Evolutionary conservation across 2,888 invertebrate species (phyloP).

Genomic region (Galerucella calmariensis): DNA sequence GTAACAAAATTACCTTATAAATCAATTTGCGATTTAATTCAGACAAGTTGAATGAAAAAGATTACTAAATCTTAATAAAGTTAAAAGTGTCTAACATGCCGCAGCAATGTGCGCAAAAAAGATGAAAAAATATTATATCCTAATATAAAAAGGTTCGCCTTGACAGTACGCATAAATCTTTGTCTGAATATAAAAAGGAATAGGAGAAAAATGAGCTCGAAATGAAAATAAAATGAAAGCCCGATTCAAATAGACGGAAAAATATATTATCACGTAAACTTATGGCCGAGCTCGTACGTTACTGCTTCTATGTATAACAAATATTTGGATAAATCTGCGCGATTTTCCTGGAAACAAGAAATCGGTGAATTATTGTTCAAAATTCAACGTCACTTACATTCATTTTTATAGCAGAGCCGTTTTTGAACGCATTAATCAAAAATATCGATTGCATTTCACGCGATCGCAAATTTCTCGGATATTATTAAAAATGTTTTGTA

Average conservation of each 20-base stretch:
- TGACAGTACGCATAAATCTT: conserved; percentile 65
- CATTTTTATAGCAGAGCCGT: too few relatives aligned
- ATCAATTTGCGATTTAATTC: conserved; percentile 54
- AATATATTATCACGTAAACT: conserved; percentile 62
- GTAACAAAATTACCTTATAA: conserved; percentile 44
- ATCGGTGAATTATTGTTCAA: conserved; percentile 24
- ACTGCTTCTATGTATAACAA: conserved; percentile 45
- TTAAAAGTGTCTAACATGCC: conserved; percentile 52
- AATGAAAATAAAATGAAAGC: conserved; percentile 64
- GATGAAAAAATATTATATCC: conserved; percentile 65
- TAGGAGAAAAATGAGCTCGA: conserved; percentile 64
- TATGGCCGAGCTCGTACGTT: conserved; percentile 55
- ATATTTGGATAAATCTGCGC: conserved; percentile 42
- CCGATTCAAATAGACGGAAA: conserved; percentile 63
- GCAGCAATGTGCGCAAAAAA: conserved; percentile 44
- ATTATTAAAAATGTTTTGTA: too few relatives aligned
- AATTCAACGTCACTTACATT: conserved; percentile 5
- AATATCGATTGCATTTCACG: too few relatives aligned
- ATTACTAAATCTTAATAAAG: conserved; percentile 60
- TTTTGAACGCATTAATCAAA: too few relatives aligned
- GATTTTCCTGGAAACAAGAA: conserved; percentile 24
- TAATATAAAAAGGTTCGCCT: conserved; percentile 62
- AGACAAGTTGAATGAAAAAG: conserved; percentile 52
- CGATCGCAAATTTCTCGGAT: too few relatives aligned
- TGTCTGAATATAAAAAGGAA: conserved; percentile 64